A percentile compares a stretch with the other conserved stretches of the same genome.
Conservation (phyloP, 2,113 vertebrate genomes). For the Xyrauchen texanus region DNA sequence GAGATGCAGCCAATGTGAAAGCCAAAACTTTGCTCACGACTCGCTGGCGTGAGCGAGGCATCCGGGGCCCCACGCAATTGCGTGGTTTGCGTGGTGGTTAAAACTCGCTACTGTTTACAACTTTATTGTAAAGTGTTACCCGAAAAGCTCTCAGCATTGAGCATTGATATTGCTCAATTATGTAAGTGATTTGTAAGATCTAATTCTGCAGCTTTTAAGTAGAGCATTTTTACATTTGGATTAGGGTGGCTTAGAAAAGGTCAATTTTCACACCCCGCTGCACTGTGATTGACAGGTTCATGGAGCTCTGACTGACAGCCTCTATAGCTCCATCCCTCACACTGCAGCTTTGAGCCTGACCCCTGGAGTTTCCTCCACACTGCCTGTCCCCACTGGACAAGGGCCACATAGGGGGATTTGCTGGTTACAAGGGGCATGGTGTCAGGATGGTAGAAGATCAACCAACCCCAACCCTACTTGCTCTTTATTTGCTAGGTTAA, state of each 20-base stretch:
- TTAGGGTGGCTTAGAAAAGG: conserved; percentile 19
- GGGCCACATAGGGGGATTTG: conserved; percentile 57
- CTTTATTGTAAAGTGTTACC: too few relatives aligned
- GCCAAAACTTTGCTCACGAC: too few relatives aligned
- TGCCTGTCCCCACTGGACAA: conserved; percentile 57
- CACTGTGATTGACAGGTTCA: conserved; percentile 70
- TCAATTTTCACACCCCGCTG: conserved; percentile 20
- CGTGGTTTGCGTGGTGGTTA: too few relatives aligned
- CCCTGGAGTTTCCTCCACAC: conserved; percentile 61
- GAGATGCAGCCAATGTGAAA: too few relatives aligned
- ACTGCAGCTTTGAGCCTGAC: conserved; percentile 49
- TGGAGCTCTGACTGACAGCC: conserved; percentile 68
- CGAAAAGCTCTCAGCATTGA: too few relatives aligned
- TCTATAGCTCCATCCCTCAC: conserved; percentile 59
- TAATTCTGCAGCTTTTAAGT: conserved; percentile 17
- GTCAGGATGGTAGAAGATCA: conserved; percentile 53
- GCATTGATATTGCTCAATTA: conserved; percentile 25
- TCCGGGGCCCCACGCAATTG: too few relatives aligned
- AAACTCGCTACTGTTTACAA: too few relatives aligned
- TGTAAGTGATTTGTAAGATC: conserved; percentile 38
- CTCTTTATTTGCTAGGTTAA: conserved; percentile 62
- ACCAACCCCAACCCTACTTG: conserved; percentile 53
- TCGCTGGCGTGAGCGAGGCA: too few relatives aligned
- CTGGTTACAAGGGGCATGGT: conserved; percentile 38
- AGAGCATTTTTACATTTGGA: conserved; percentile 39